phyloP scores from a whole-genome alignment of 2,888 invertebrate genomes.

The Yponomeuta malinellus region DNA sequence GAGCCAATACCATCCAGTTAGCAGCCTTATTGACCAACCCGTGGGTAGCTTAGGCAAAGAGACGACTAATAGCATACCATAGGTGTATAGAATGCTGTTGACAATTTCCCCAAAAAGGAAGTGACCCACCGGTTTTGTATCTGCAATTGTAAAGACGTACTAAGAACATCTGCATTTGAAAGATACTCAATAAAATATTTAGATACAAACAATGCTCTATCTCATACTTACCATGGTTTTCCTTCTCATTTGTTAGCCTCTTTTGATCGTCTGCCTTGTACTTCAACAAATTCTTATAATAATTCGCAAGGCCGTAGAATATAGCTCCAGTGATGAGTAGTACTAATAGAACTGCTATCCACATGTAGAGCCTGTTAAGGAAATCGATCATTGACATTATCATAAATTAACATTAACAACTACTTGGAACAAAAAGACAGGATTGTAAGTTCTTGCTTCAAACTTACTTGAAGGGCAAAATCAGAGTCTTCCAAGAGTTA shows the following conservation, averaged over 20 bases:
- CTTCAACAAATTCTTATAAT: constrained; percentile 64
- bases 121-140: constrained; percentile 65
- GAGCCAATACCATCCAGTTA: constrained; percentile 93
- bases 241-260: background rate
- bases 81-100: constrained; percentile 86
- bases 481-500: constrained; percentile 89
- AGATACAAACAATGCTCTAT: background rate
- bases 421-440: too few relatives aligned
- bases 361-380: constrained; percentile 78
- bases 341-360: constrained; percentile 82
- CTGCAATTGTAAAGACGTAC: constrained; percentile 41
- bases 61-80: constrained; percentile 87
- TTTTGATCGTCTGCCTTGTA: background rate
- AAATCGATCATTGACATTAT: constrained; percentile 24
- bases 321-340: constrained; percentile 79
- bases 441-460: too few relatives aligned
- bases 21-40: constrained; percentile 86
- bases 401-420: too few relatives aligned
- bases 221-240: background rate
- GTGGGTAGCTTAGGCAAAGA: constrained; percentile 85
- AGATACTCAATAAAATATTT: too few relatives aligned
- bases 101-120: constrained; percentile 83
- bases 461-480: constrained; percentile 84
- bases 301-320: constrained; percentile 79
- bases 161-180: too few relatives aligned